Base-by-base conservation (phyloP, 2,888 invertebrate genomes). In the Latheticus oryzae region DNA sequence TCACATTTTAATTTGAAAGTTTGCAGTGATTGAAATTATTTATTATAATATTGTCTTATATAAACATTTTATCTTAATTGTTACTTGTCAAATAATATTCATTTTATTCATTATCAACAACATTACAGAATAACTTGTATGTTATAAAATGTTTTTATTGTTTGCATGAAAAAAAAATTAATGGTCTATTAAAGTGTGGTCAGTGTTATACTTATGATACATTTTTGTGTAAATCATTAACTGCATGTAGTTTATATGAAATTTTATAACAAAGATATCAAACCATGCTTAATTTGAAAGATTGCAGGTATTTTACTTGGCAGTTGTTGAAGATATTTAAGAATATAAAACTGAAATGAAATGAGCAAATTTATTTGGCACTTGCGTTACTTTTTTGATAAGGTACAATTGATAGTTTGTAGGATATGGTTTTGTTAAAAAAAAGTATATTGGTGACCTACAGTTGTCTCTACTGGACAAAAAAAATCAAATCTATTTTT, bases 261-360 rank as follows among this genome's bases (percentile, higher is more conserved):
- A 9, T 23, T 21, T 3, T 32, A 33, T 33, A 40, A 9, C 12
- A 38, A 28, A 42, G 33, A 53, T 37, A 53, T 19, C 33, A 30
- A 35, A 45, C 23, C 42, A 24, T 28, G 57, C 57, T 57, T 42
- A 32, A 56, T 48, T 12, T 30, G 33, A 40, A 32, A 11, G 30
- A 45, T 45, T n/a, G 37, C 33, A 8, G 12, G 45, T 43, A 52
- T 47, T 58, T 43, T 52, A 40, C 47, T 42, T 54, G 58, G 50
- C 53, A 54, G 30, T 50, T 50, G 9, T 37, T 28, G 30, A 38
- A 35, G 13, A 19, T 23, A 38, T 11, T 21, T 30, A 11, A 30
- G 15, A 13, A 17, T 16, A 37, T 5, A 5, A 37, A 37, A 50
- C 26, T 26, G 28, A 50, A 37, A 40, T 51, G 9, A 26, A 12